These are phyloP conservation scores for Ellobium chinense DNA, from an alignment of 2,888 invertebrate species.

Conservation along the genomic window DNA sequence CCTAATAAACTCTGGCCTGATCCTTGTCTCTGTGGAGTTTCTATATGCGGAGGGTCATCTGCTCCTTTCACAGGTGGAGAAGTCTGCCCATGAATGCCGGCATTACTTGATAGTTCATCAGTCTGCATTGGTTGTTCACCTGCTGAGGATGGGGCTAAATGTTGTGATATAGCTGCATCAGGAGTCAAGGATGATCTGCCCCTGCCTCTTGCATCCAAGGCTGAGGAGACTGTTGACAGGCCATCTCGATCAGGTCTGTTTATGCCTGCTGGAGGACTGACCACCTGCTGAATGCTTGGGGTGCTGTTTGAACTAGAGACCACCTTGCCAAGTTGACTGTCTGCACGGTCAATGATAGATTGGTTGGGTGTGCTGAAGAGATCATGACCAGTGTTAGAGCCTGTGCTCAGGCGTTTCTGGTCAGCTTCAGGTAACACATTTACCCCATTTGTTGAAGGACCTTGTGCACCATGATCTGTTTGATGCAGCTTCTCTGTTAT, in stretches of 20 bases:
- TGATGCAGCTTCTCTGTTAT: conserved; percentile 6
- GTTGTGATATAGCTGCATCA: neutral
- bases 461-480: neutral
- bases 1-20: neutral
- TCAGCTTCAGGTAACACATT: neutral
- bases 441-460: neutral
- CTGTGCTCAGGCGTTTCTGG: conserved; percentile 21
- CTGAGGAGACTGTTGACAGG: neutral
- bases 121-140: neutral
- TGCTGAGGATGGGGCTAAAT: neutral
- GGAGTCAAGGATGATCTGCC: neutral
- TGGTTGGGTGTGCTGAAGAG: conserved; percentile 48
- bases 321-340: conserved; percentile 51
- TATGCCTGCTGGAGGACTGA: conserved; percentile 30
- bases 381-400: conserved; percentile 41
- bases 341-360: conserved; percentile 51
- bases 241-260: neutral
- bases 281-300: conserved; percentile 44
- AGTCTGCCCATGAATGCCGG: neutral
- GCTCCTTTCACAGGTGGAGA: neutral
- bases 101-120: neutral
- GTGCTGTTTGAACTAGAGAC: conserved; percentile 49
- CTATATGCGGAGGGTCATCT: neutral
- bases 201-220: neutral
- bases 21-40: conserved; percentile 9